Conservation (phyloP, 1,140 invertebrate species). For the Galleria mellonella region DNA sequence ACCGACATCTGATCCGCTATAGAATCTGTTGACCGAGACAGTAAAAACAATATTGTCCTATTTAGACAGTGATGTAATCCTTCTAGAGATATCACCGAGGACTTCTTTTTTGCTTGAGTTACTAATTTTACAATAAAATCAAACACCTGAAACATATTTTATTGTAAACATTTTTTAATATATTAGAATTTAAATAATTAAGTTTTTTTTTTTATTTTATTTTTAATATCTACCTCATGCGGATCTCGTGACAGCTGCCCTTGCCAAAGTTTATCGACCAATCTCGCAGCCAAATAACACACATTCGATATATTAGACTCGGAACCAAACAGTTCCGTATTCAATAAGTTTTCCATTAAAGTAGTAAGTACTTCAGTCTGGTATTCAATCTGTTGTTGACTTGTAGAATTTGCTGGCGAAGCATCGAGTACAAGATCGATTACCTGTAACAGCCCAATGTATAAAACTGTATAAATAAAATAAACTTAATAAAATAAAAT, state of each 20-base stretch:
- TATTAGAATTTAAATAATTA: too few relatives aligned
- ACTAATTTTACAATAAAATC: slow-evolving; percentile 96
- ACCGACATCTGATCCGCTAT: slow-evolving; percentile 94
- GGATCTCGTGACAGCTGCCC: slow-evolving; percentile 91
- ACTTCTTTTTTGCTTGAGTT: slow-evolving; percentile 88
- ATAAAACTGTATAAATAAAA: background rate
- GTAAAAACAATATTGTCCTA: slow-evolving; percentile 92
- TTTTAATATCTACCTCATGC: slow-evolving; percentile 79
- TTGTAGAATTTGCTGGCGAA: slow-evolving; percentile 86
- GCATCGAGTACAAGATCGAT: slow-evolving; percentile 93
- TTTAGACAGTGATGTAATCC: slow-evolving; percentile 95
- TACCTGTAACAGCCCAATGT: slow-evolving; percentile 73
- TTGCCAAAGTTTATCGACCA: slow-evolving; percentile 99
- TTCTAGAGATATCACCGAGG: slow-evolving; percentile 84
- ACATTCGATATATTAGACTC: slow-evolving; percentile 92
- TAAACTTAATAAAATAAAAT: too few relatives aligned
- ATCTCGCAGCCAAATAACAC: slow-evolving; percentile 92
- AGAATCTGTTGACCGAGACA: slow-evolving; percentile 92
- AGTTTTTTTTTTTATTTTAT: too few relatives aligned
- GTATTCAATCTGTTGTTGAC: slow-evolving; percentile 88
- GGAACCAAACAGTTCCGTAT: slow-evolving; percentile 90
- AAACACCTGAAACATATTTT: slow-evolving; percentile 77
- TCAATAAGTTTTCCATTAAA: slow-evolving; percentile 95
- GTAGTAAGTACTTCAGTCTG: slow-evolving; percentile 95
- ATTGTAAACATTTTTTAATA: too few relatives aligned